phyloP scores from a whole-genome alignment of 2,888 invertebrate genomes.

The Pyralis farinalis region DNA sequence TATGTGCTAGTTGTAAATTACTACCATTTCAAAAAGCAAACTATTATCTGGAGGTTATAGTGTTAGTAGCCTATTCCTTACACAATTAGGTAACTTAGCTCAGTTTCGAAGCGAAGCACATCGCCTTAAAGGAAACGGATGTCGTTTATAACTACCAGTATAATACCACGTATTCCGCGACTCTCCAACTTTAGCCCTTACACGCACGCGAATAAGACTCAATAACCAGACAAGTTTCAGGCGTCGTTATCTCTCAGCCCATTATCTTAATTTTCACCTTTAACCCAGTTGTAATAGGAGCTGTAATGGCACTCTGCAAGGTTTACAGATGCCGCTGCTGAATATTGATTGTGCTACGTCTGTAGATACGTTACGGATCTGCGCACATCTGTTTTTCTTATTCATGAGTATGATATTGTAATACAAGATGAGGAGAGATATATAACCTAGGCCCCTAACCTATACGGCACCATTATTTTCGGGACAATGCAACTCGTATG shows the following conservation, averaged over 20 bases:
- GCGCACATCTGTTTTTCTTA: neutral
- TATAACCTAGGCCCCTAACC: too few species aligned
- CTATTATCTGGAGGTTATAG: too few species aligned
- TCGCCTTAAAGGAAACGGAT: conserved; percentile 39
- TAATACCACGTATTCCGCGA: conserved; percentile 12
- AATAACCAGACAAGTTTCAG: too few species aligned
- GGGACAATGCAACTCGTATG: too few species aligned
- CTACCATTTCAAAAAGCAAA: too few species aligned
- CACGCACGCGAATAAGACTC: neutral
- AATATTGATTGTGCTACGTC: neutral
- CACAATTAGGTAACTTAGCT: too few species aligned
- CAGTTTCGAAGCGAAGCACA: conserved; percentile 9
- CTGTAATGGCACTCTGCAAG: neutral
- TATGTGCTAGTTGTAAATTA: too few species aligned
- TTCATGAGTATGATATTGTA: neutral
- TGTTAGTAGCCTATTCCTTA: too few species aligned
- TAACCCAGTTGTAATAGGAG: conserved; percentile 5
- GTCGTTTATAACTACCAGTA: conserved; percentile 36
- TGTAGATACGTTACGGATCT: neutral
- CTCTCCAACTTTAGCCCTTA: neutral
- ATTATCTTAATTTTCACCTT: conserved; percentile 5
- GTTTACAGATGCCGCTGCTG: neutral
- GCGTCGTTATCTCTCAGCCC: neutral
- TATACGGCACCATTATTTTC: too few species aligned
- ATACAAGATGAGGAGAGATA: neutral